phyloP scores from a whole-genome alignment of 2,888 invertebrate species.

The Dyspetes luteomarginatus region DNA sequence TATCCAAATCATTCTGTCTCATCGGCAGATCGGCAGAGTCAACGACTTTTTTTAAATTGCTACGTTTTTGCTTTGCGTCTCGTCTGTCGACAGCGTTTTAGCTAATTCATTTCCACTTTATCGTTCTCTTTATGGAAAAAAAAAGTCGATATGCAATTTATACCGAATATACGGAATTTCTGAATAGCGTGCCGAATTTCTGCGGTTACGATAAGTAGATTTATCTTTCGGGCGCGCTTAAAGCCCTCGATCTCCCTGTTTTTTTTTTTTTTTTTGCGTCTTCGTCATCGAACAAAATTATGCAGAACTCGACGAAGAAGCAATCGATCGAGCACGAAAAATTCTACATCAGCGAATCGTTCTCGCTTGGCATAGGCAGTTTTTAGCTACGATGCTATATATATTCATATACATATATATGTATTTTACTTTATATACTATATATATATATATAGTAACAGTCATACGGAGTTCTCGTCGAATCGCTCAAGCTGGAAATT shows the following conservation, averaged over 20 bases:
- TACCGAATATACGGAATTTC: conserved; percentile 9
- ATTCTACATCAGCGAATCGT: conserved; percentile 62
- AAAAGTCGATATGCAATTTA: conserved; percentile 41
- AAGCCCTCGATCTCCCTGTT: conserved; percentile 10
- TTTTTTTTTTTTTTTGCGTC: conserved; percentile 6
- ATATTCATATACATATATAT: conserved; percentile 1
- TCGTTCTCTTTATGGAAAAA: neutral
- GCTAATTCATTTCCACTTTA: neutral
- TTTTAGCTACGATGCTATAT: conserved; percentile 19
- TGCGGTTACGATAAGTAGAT: conserved; percentile 48
- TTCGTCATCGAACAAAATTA: conserved; percentile 46
- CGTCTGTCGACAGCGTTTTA: neutral
- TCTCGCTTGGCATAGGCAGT: conserved; percentile 38
- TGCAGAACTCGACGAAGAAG: conserved; percentile 52
- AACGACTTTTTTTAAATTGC: neutral
- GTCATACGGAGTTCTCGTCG: conserved; percentile 42
- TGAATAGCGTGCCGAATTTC: conserved; percentile 33
- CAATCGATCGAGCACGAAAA: conserved; percentile 58
- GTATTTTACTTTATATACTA: no score
- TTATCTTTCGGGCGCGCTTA: conserved; percentile 30
- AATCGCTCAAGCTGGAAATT: conserved; percentile 61
- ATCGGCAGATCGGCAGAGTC: neutral
- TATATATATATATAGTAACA: conserved; percentile 10
- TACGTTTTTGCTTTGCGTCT: neutral
- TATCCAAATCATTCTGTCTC: neutral